Evolutionary conservation across 2,797 vertebrate genomes (phyloP).

Genomic region (Galaxias olidus): DNA sequence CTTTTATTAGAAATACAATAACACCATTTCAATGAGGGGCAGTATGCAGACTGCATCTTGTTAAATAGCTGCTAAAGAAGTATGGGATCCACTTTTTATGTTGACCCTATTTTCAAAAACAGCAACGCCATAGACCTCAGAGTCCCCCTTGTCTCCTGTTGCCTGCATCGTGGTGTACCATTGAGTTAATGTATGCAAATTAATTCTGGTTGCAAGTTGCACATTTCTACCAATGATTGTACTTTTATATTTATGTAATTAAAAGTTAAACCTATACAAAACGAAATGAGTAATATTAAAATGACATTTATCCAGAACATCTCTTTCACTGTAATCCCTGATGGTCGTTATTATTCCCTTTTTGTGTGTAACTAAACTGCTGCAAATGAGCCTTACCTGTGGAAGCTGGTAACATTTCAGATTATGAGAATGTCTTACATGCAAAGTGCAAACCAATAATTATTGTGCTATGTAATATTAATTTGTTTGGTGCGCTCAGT

Average conservation of each 20-base stretch:
- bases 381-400: conserved; percentile 5
- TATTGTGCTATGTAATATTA: too few species aligned
- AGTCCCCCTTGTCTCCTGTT: conserved; percentile 55
- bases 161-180: conserved; percentile 73
- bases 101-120: conserved; percentile 6
- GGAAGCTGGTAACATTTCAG: background rate
- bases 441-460: too few species aligned
- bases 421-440: too few species aligned
- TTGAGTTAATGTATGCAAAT: conserved; percentile 78
- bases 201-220: conserved; percentile 79
- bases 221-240: conserved; percentile 85
- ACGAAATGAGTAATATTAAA: conserved; percentile 61
- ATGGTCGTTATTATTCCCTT: background rate
- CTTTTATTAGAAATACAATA: background rate
- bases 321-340: conserved; percentile 16
- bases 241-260: conserved; percentile 84
- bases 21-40: too few species aligned
- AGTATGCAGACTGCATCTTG: too few species aligned
- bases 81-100: too few species aligned
- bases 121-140: conserved; percentile 9
- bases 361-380: conserved; percentile 2
- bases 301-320: conserved; percentile 58
- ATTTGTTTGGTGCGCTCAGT: too few species aligned
- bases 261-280: conserved; percentile 67
- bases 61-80: too few species aligned